Base-by-base conservation (phyloP, 2,888 invertebrate genomes). In the Tipula lateralis region DNA sequence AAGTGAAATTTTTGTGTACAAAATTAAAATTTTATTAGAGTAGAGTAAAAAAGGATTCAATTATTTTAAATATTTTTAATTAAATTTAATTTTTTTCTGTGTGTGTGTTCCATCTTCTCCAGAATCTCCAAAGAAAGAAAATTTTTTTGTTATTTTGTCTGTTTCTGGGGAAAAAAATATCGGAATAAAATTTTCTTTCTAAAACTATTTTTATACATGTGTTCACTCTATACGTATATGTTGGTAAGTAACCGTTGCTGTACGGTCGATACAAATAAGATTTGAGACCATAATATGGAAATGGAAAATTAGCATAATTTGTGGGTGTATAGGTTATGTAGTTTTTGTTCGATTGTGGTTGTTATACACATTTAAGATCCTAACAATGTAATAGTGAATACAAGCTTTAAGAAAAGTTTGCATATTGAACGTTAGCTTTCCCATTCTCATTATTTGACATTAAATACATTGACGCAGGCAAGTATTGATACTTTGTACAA, bases 1-100 rank as follows among this genome's bases (percentile, higher is more conserved):
- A 66, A 66, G 24, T 24, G 66, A 66, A 66, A 66, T 66, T 66
- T 66, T 66, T 66, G 7, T 66, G 66, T 24, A 66, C 9, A 66
- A 66, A 66, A 66, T 50, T 50, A 16, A 19, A 50, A 50, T 24
- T 66, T 19, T 66, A 2, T 24, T 66, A 1, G 9, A 24, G 24
- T 24, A 24, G 19, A 50, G 50, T 50, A 66, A 66, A n/a, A 66
- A 66, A 66, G 66, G 66, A 66, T 66, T 66, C 24, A 66, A 66
- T 66, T 66, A 66, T 66, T 66, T 66, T 24, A 19, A 66, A 66
- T 66, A 66, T 66, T 66, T 66, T 66, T 66, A 66, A 66, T 66
- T 66, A 66, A 66, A 66, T 66, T 66, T 66, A 66, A 24, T 9
- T 66, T 66, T 7, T 66, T 19, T 66, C 13, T 39, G 9, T 0